A percentile compares a stretch with the other conserved stretches of the same genome.
These are phyloP conservation scores for Adelges cooleyi DNA, from an alignment of 1,140 invertebrate genomes.

Conservation along the genomic window DNA sequence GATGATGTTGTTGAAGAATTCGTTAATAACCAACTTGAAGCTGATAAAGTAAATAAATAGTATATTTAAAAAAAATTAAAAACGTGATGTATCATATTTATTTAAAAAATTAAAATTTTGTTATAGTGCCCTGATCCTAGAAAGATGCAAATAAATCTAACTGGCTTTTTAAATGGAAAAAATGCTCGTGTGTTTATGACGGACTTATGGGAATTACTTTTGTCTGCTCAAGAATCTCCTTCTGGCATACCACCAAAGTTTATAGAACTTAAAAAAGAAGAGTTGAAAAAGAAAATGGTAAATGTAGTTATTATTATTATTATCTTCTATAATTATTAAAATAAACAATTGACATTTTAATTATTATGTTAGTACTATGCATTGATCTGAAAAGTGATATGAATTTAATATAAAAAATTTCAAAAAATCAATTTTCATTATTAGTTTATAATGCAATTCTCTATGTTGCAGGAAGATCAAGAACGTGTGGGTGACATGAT, in stretches of 20 bases:
- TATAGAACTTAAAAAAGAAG: slow-evolving; percentile 91
- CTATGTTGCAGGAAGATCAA: slow-evolving; percentile 58
- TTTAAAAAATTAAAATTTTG: background rate
- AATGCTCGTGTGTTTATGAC: slow-evolving; percentile 95
- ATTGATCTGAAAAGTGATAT: too few species aligned
- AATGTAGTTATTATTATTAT: slow-evolving; percentile 25
- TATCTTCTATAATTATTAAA: too few species aligned
- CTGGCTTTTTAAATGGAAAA: slow-evolving; percentile 95
- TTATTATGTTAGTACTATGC: too few species aligned
- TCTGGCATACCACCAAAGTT: slow-evolving; percentile 88
- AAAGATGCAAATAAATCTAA: slow-evolving; percentile 99
- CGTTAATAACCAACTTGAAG: slow-evolving; percentile 95
- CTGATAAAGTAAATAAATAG: slow-evolving; percentile 56
- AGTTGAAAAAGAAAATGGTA: slow-evolving; percentile 76
- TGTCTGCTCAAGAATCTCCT: slow-evolving; percentile 89
- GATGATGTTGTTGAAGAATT: slow-evolving; percentile 98
- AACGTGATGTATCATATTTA: background rate
- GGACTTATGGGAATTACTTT: slow-evolving; percentile 87
- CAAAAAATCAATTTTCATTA: too few species aligned
- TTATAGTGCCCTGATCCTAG: slow-evolving; percentile 85
- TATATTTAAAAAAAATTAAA: too few species aligned
- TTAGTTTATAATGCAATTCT: too few species aligned
- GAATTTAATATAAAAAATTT: too few species aligned
- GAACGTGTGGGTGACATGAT: slow-evolving; percentile 53
- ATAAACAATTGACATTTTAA: too few species aligned